Percentiles rank a stretch among this genome's conserved stretches.
Conservation (phyloP, 92 coral and sea anemone species). For the Porites lobata region DNA sequence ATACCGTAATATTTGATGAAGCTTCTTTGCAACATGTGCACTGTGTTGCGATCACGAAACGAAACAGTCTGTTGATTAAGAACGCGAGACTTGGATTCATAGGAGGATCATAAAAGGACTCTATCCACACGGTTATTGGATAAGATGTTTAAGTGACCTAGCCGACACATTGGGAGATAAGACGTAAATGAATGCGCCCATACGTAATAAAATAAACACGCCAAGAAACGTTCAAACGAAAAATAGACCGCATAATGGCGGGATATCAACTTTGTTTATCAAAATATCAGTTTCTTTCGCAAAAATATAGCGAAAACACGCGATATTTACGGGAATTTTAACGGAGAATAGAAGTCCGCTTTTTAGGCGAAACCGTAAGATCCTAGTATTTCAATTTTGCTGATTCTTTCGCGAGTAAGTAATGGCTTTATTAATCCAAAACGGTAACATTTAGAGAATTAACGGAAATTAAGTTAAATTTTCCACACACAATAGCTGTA, state of each 20-base stretch:
- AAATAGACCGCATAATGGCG: conserved; percentile 13
- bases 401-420: neutral
- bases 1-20: conserved; percentile 91
- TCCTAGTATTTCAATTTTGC: neutral
- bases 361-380: neutral
- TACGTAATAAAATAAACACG: neutral
- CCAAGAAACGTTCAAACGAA: neutral
- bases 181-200: conserved; percentile 19
- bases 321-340: neutral
- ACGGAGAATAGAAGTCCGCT: neutral
- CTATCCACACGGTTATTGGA: neutral
- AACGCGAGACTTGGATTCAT: neutral
- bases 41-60: conserved; percentile 10
- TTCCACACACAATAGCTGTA: conserved; percentile 6
- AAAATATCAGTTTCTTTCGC: neutral
- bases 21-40: conserved; percentile 58
- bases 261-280: neutral
- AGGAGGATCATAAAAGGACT: conserved; percentile 7
- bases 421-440: neutral
- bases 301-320: neutral
- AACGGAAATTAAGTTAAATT: conserved; percentile 2
- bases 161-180: conserved; percentile 19
- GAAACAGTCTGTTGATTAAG: neutral
- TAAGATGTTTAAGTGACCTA: neutral
- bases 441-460: neutral